Conservation (phyloP, 2,113 vertebrate species). For the Circaetus cinerascens region DNA sequence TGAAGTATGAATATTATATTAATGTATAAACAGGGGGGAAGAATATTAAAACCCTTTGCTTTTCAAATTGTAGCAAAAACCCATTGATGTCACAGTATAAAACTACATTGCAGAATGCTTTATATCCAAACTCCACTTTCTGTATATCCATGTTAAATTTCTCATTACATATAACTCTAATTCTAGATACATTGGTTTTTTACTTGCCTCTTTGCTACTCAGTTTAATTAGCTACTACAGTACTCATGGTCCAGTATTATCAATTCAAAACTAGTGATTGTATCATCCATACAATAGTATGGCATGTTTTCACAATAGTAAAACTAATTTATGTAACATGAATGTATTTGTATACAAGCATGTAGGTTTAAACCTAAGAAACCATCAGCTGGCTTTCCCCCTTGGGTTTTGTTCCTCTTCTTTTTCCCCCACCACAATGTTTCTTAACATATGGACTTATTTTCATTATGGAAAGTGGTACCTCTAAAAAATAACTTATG, state of each 20-base stretch:
- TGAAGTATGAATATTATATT: neutral
- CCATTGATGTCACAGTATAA: neutral
- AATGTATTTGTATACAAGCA: neutral
- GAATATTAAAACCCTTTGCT: neutral
- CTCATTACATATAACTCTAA: neutral
- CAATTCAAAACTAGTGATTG: constrained; percentile 24
- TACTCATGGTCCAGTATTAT: constrained; percentile 35
- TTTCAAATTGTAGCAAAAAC: neutral
- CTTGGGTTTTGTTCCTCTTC: neutral
- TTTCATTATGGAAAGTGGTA: neutral
- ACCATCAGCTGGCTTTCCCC: neutral
- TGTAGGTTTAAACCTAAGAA: neutral
- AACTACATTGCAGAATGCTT: neutral
- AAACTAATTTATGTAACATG: neutral
- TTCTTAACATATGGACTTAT: neutral
- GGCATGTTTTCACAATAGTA: neutral
- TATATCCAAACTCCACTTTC: neutral
- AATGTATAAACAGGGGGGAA: neutral
- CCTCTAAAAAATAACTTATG: neutral
- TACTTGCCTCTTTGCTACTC: neutral
- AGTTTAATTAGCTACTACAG: constrained; percentile 5
- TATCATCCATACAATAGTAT: constrained; percentile 12
- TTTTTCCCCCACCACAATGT: neutral
- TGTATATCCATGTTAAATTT: neutral
- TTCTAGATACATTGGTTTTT: neutral